phyloP scores from a whole-genome alignment of 2,888 invertebrate genomes.

The Dilophus febrilis region DNA sequence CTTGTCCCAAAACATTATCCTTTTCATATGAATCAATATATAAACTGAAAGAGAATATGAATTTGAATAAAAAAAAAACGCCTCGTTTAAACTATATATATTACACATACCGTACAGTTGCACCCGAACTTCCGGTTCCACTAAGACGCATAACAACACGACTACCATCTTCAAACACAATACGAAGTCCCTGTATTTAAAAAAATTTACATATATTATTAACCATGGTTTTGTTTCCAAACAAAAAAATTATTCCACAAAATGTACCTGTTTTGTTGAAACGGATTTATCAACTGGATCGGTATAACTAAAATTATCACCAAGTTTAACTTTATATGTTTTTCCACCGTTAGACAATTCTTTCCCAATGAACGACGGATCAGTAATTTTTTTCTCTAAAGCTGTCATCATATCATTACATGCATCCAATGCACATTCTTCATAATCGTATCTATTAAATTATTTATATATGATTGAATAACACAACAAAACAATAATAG shows the following conservation, averaged over 20 bases:
- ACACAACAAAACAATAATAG: slow-evolving; percentile 5
- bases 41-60: slow-evolving; percentile 31
- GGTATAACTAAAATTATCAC: slow-evolving; percentile 89
- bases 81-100: not conserved
- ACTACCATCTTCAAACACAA: slow-evolving; percentile 89
- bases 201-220: slow-evolving; percentile 2
- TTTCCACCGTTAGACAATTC: slow-evolving; percentile 39
- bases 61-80: not conserved
- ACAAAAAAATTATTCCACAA: too few relatives aligned
- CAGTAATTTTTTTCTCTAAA: slow-evolving; percentile 51
- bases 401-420: slow-evolving; percentile 81
- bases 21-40: slow-evolving; percentile 91
- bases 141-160: slow-evolving; percentile 85
- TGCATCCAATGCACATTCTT: slow-evolving; percentile 76
- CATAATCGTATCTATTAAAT: slow-evolving; percentile 66
- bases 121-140: slow-evolving; percentile 96
- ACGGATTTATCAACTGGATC: slow-evolving; percentile 90
- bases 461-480: slow-evolving; percentile 28
- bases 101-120: slow-evolving; percentile 63
- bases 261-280: slow-evolving; percentile 48
- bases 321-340: slow-evolving; percentile 57
- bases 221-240: too few relatives aligned
- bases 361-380: slow-evolving; percentile 44
- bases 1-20: slow-evolving; percentile 46
- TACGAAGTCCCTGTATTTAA: slow-evolving; percentile 54